Evolutionary conservation across 2,888 invertebrate species (phyloP).

Genomic region (Rhopalosiphum nymphaeae): DNA sequence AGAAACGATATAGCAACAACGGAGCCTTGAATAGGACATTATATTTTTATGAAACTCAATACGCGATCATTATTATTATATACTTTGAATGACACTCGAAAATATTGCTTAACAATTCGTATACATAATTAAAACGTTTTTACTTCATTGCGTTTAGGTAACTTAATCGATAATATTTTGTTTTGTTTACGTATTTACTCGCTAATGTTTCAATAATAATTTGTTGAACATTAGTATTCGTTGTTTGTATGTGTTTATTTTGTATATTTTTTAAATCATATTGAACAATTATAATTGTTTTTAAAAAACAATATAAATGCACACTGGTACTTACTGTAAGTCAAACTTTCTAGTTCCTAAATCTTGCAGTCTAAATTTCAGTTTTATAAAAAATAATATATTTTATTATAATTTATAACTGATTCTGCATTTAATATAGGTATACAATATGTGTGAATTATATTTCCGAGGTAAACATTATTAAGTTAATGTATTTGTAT

Average conservation of each 20-base stretch:
- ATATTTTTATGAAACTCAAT: not conserved
- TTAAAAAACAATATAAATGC: not conserved
- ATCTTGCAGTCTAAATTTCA: not conserved
- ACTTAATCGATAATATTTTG: not conserved
- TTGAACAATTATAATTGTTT: not conserved
- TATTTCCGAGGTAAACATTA: not conserved
- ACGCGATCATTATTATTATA: not conserved
- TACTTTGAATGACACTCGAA: not conserved
- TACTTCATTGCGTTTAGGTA: not conserved
- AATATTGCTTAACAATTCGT: not conserved
- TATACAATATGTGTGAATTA: not conserved
- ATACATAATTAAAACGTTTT: not conserved
- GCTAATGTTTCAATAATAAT: not conserved
- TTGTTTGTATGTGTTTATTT: not conserved
- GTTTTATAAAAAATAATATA: not conserved
- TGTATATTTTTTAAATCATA: not conserved
- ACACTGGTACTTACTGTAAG: not conserved
- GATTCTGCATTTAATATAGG: not conserved
- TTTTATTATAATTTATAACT: not conserved
- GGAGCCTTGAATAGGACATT: not conserved
- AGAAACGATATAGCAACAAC: not conserved
- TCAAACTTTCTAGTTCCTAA: not conserved
- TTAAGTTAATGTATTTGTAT: not conserved
- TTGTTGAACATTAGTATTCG: not conserved
- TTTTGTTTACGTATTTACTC: not conserved